A percentile compares a stretch with the other conserved stretches of the same genome.
Conservation (phyloP, 2,113 vertebrate species). For the Sylvia atricapilla region DNA sequence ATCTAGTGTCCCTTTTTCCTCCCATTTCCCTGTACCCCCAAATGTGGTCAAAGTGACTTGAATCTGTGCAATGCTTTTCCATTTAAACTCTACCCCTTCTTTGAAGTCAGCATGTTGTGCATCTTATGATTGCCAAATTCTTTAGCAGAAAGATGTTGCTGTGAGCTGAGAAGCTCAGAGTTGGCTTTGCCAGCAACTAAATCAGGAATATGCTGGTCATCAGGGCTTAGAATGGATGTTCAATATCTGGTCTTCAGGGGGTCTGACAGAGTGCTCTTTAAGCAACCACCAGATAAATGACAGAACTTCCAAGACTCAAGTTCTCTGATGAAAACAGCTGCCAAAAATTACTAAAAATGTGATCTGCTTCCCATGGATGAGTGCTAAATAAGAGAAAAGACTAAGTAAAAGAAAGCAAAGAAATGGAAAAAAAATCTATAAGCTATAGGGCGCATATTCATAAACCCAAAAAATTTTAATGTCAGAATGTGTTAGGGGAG, state of each 20-base stretch:
- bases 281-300: neutral
- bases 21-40: neutral
- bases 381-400: neutral
- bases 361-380: neutral
- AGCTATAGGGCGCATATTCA: neutral
- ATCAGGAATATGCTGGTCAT: neutral
- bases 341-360: neutral
- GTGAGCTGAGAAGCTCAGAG: neutral
- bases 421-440: neutral
- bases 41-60: neutral
- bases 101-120: neutral
- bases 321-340: neutral
- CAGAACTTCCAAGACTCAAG: neutral
- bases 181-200: neutral
- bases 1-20: neutral
- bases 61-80: neutral
- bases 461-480: conserved; percentile 32
- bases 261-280: neutral
- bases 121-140: neutral
- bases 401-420: neutral
- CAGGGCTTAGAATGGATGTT: neutral
- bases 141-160: neutral
- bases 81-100: neutral
- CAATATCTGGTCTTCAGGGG: neutral
- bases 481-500: conserved; percentile 13